These are phyloP conservation scores for Smithornis capensis DNA, from an alignment of 2,113 vertebrate genomes.

Conservation along the genomic window DNA sequence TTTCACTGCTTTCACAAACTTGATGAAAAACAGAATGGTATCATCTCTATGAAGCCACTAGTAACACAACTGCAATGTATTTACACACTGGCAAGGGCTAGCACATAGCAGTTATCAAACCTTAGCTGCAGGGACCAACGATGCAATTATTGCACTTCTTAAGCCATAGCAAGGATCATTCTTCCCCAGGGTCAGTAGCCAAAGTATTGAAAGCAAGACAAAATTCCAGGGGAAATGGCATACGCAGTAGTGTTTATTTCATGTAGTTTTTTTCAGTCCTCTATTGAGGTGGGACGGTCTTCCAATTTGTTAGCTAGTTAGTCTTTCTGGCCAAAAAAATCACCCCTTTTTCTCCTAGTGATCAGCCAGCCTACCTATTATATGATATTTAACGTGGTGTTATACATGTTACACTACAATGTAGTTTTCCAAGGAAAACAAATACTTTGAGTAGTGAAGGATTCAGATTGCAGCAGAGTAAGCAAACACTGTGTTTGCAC, in stretches of 20 bases:
- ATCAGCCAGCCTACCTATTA: neutral
- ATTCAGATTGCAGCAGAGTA: conserved; percentile 12
- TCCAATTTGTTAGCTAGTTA: neutral
- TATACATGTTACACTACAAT: neutral
- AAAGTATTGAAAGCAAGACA: neutral
- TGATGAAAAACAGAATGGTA: neutral
- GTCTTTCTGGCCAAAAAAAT: neutral
- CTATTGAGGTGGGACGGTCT: accelerated
- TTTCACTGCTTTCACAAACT: neutral
- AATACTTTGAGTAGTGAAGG: conserved; percentile 26
- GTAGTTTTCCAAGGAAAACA: conserved; percentile 3
- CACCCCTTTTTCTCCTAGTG: neutral
- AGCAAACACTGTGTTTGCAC: neutral
- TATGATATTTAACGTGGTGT: neutral
- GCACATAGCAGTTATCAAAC: neutral
- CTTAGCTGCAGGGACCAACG: neutral
- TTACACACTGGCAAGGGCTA: neutral
- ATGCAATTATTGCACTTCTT: neutral
- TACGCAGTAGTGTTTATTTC: neutral
- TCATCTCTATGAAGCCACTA: neutral
- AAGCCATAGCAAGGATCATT: neutral
- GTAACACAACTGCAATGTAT: neutral
- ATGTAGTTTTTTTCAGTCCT: neutral
- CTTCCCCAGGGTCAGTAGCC: neutral
- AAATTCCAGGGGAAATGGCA: neutral